Conservation (phyloP, 2,888 invertebrate species). For the Cordilura impudica region DNA sequence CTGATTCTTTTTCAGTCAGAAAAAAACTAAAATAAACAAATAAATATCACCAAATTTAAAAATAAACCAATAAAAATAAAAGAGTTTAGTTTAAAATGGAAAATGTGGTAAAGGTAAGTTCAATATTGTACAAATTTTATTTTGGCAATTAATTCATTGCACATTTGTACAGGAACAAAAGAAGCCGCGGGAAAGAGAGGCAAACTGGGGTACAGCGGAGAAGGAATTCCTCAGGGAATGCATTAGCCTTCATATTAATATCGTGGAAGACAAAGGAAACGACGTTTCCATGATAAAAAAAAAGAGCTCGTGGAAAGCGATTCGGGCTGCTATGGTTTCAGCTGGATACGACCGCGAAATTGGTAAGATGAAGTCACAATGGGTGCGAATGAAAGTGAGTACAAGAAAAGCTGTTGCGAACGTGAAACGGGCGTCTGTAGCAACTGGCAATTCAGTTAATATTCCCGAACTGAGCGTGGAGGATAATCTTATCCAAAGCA, state of each 20-base stretch:
- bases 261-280: constrained; percentile 17
- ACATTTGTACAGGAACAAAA: neutral
- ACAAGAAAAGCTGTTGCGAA: constrained; percentile 27
- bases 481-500: neutral
- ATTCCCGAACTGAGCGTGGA: constrained; percentile 18
- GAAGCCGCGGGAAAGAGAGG: constrained; percentile 9
- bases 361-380: constrained; percentile 23
- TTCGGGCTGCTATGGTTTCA: neutral
- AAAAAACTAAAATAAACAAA: too few species aligned
- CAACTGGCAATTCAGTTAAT: neutral
- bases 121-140: too few species aligned
- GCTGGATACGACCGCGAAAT: constrained; percentile 16
- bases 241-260: neutral
- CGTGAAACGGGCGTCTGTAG: neutral
- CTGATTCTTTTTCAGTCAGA: too few species aligned
- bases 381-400: constrained; percentile 27
- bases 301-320: constrained; percentile 7
- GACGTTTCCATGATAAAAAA: neutral
- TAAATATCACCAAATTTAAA: too few species aligned
- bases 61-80: too few species aligned
- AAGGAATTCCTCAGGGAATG: neutral
- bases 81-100: too few species aligned
- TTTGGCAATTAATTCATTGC: too few species aligned
- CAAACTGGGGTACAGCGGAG: constrained; percentile 13
- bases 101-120: too few species aligned